Conservation (phyloP, 2,113 vertebrate species). For the Callipepla squamata region DNA sequence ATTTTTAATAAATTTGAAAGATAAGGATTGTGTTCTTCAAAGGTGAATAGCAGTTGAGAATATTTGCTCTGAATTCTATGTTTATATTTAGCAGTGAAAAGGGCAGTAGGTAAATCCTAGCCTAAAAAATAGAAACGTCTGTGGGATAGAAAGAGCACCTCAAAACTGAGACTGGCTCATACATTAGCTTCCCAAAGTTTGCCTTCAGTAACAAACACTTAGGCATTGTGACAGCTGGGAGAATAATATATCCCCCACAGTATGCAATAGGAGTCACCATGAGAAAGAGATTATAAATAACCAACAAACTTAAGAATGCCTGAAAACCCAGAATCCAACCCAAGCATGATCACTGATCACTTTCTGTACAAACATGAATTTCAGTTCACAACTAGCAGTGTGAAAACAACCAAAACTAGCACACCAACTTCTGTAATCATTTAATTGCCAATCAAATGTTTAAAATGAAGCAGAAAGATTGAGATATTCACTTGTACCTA, state of each 20-base stretch:
- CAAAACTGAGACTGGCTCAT: neutral
- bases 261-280: neutral
- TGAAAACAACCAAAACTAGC: neutral
- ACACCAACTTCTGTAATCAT: neutral
- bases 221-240: neutral
- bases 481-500: neutral
- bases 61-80: neutral
- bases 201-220: neutral
- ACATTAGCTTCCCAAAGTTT: neutral
- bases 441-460: neutral
- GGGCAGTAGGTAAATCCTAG: neutral
- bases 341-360: slow-evolving; percentile 10
- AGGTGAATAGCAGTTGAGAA: neutral
- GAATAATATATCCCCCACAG: neutral
- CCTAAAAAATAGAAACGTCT: neutral
- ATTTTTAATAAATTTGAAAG: neutral
- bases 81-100: neutral
- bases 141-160: neutral
- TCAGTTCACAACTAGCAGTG: neutral
- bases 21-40: neutral
- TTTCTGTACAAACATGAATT: slow-evolving; percentile 5
- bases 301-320: neutral
- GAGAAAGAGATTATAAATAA: neutral
- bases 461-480: neutral
- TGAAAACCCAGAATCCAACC: neutral